Evolutionary conservation across 2,888 invertebrate species (phyloP), one percentile per base, ranked within the genome.

Genomic region (Pyrrhosoma nymphula): DNA sequence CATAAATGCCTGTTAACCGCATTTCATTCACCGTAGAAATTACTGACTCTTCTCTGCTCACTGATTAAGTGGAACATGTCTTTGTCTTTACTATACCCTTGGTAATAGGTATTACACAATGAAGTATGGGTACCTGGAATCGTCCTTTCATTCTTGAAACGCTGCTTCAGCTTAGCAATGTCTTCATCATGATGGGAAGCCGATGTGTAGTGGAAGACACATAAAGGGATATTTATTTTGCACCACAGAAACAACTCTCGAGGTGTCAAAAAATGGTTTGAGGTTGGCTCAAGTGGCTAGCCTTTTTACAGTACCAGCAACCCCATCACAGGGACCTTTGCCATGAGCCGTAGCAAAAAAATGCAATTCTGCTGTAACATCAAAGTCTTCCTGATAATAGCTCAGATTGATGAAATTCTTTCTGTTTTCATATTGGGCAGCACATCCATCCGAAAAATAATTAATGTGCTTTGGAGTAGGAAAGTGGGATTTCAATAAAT

Each of bases 271-370:
- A 63, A 14, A 63, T 63, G 16, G 63, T 23, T 63, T 14, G 8
- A 8, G 23, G 4, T 14, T 14, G 16, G 63, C 63, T 14, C 63
- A 14, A 14, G 63, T 14, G 63, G 63, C 16, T 63, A 20, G 4
- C 56, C 96, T 89, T 95, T 96, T 96, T 23, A 96, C 95, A 20
- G 96, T 96, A 2, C 96, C 96, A 8, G 96, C 96, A 23, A 96
- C 95, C 12, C 96, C 96, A 95, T 96, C 96, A 95, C 96, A 96
- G 12, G 96, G 95, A n/a, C 96, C 95, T 95, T 96, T 96, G 23
- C 96, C 96, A 96, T 96, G 96, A 18, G 95, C 95, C 12, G 96
- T 96, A 26, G 96, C 96, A 95, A 96, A 96, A 95, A 96, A 96
- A 95, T 96, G 95, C 96, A 96, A 96, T 95, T 96, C 96, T 26